A percentile compares a stretch with the other conserved stretches of the same genome.
Conservation (phyloP, 2,797 vertebrate species). For the Lepus townsendii region DNA sequence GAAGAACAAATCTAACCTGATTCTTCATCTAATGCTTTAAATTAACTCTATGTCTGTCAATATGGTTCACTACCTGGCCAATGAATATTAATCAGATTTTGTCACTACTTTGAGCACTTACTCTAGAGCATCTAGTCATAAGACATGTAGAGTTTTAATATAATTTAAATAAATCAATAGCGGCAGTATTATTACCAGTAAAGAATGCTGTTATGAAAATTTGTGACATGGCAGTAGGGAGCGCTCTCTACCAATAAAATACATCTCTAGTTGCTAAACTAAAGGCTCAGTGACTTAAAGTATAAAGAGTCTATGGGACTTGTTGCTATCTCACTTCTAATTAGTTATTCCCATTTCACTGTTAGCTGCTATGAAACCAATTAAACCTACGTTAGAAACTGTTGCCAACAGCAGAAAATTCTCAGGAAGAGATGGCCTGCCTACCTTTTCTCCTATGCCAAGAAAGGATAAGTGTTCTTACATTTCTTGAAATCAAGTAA, state of each 20-base stretch:
- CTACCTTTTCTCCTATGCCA: neutral
- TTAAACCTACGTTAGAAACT: neutral
- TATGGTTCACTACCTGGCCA: neutral
- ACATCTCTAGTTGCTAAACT: neutral
- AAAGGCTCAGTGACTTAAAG: neutral
- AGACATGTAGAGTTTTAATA: neutral
- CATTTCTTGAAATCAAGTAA: neutral
- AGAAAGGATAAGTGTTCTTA: neutral
- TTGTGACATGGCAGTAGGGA: slow-evolving; percentile 11
- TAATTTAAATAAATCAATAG: neutral
- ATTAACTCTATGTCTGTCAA: neutral
- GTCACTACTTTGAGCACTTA: neutral
- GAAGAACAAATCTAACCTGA: neutral
- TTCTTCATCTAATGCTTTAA: neutral
- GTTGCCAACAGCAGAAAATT: neutral
- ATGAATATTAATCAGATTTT: neutral
- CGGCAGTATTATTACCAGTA: neutral
- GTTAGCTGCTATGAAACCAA: slow-evolving; percentile 2
- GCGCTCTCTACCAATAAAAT: slow-evolving; percentile 20
- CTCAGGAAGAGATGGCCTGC: neutral
- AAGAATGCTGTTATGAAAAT: neutral
- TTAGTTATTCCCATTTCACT: slow-evolving; percentile 50
- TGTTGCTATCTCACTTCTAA: slow-evolving; percentile 15
- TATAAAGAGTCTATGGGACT: neutral
- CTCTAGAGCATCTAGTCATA: neutral